These are phyloP conservation scores for Lithophane semibrunnea DNA, from an alignment of 2,888 invertebrate species.

Conservation along the genomic window DNA sequence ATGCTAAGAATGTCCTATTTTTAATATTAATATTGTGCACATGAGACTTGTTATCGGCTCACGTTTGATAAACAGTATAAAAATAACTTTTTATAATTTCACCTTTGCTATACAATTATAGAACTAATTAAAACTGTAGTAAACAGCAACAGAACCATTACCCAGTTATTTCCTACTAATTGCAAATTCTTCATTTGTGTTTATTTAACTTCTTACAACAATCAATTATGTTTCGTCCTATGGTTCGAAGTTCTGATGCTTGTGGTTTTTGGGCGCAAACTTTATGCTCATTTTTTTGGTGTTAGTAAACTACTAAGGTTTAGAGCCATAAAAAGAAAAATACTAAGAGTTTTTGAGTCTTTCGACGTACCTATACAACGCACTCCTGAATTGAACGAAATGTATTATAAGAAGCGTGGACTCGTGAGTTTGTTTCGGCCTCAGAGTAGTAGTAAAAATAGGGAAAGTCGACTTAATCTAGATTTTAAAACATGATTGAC, in stretches of 20 bases:
- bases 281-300: neutral
- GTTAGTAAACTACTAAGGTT: neutral
- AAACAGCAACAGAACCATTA: neutral
- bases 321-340: neutral
- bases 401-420: neutral
- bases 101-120: slow-evolving; percentile 14
- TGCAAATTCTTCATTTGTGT: neutral
- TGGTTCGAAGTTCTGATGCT: no score
- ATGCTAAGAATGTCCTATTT: neutral
- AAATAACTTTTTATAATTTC: slow-evolving; percentile 29
- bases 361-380: neutral
- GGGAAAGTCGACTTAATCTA: no score
- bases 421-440: no score
- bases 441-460: no score
- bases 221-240: neutral
- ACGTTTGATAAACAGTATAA: slow-evolving; percentile 20
- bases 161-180: neutral
- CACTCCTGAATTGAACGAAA: neutral
- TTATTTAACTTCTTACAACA: neutral
- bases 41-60: slow-evolving; percentile 18
- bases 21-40: neutral
- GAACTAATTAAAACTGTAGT: slow-evolving; percentile 17
- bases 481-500: no score
- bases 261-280: neutral
- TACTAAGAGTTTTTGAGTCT: neutral